phyloP scores from a whole-genome alignment of 1,140 invertebrate species.

The Trichonephila clavipes region DNA sequence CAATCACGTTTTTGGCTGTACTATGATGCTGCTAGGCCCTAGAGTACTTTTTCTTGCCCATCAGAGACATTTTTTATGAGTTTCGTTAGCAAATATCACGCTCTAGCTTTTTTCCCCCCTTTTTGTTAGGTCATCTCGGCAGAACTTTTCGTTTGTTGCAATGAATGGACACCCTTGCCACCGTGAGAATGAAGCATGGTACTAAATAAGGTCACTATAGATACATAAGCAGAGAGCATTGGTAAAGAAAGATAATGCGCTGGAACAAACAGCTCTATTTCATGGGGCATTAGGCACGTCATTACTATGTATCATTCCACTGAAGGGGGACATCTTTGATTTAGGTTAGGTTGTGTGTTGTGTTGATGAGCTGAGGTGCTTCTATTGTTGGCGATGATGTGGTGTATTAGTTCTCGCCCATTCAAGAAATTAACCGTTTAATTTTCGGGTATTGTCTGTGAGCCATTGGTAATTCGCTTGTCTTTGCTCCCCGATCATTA shows the following conservation, averaged over 20 bases:
- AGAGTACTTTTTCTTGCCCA: not conserved
- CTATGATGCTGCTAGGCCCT: constrained; percentile 5
- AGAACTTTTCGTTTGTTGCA: not conserved
- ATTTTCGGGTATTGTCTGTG: not conserved
- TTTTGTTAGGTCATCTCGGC: not conserved
- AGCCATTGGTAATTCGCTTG: not conserved
- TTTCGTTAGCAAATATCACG: constrained; percentile 44
- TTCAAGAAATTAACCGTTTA: constrained; percentile 25
- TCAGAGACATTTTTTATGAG: constrained; percentile 46
- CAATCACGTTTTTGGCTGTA: not conserved
- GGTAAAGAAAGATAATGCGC: constrained; percentile 30
- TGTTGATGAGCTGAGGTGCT: not conserved
- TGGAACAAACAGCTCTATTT: constrained; percentile 45
- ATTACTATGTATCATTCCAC: constrained; percentile 44
- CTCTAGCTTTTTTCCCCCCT: not conserved
- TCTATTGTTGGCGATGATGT: not conserved
- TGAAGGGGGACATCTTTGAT: constrained; percentile 29
- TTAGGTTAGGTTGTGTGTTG: not conserved
- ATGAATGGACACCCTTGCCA: not conserved
- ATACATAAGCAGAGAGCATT: not conserved
- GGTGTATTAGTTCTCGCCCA: not conserved
- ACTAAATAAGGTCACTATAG: constrained; percentile 22
- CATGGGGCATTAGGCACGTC: constrained; percentile 56
- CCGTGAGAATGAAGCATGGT: not conserved
- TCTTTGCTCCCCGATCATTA: not conserved